Evolutionary conservation across 2,113 vertebrate genomes (phyloP).

Genomic region (Prunella himalayana): DNA sequence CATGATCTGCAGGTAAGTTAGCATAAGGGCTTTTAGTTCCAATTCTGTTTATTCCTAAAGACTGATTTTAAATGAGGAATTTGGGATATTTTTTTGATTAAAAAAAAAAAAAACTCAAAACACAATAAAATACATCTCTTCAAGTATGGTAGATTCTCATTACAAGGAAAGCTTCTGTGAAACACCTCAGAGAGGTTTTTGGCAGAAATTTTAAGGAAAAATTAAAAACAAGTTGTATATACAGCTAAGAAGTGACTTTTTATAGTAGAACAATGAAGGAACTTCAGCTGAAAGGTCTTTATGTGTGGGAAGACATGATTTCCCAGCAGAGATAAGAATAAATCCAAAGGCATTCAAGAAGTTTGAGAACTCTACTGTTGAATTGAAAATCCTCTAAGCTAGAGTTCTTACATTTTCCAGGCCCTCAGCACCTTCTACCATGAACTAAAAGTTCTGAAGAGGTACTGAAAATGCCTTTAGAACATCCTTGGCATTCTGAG

Average conservation of each 20-base stretch:
- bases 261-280: neutral
- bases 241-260: neutral
- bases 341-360: neutral
- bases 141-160: neutral
- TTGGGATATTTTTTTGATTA: neutral
- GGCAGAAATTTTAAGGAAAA: neutral
- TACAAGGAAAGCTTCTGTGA: neutral
- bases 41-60: neutral
- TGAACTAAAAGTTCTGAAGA: neutral
- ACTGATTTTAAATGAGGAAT: neutral
- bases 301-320: neutral
- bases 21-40: neutral
- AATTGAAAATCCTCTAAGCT: neutral
- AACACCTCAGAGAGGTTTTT: neutral
- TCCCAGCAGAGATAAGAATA: neutral
- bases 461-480: neutral
- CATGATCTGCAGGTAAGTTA: neutral
- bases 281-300: neutral
- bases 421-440: neutral
- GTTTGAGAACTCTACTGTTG: neutral
- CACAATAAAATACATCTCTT: neutral
- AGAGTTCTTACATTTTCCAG: neutral
- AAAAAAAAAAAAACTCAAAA: accelerated
- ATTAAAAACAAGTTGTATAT: neutral
- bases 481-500: neutral